Percentiles rank a stretch among this genome's conserved stretches.
Conservation (phyloP, 1,140 invertebrate genomes). For the Neodiprion lecontei region DNA sequence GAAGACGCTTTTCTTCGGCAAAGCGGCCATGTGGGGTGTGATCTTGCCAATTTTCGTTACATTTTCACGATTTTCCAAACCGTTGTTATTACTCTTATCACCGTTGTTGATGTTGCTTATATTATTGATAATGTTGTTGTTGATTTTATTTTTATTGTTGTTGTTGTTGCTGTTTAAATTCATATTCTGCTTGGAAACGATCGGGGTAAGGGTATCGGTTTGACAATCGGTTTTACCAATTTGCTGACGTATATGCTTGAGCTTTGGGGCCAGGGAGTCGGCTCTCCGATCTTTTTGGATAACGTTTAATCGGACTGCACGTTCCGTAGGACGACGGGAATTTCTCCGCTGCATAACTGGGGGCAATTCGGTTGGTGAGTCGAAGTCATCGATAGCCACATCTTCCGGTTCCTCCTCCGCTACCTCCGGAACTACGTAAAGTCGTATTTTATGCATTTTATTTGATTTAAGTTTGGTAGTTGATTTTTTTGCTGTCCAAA, state of each 20-base stretch:
- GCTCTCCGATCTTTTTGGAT: conserved; percentile 31
- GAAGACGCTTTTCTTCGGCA: conserved; percentile 19
- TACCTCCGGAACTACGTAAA: conserved; percentile 47
- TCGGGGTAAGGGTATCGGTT: background rate
- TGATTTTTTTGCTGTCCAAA: background rate
- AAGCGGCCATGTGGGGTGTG: conserved; percentile 24
- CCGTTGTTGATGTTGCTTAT: background rate
- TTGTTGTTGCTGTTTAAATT: conserved; percentile 14
- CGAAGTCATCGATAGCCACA: conserved; percentile 34
- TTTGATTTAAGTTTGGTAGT: background rate
- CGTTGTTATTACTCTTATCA: conserved; percentile 2
- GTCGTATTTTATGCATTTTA: conserved; percentile 44
- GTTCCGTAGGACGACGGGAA: conserved; percentile 32
- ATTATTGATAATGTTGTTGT: background rate
- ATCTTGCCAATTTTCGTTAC: background rate
- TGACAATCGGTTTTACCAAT: background rate
- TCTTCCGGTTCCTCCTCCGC: conserved; percentile 30
- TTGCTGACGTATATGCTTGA: conserved; percentile 33
- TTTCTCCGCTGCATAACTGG: conserved; percentile 39
- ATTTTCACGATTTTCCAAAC: conserved; percentile 14
- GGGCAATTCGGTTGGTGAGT: conserved; percentile 9
- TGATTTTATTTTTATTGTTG: conserved; percentile 16
- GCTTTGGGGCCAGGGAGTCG: conserved; percentile 31
- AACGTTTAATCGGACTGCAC: conserved; percentile 27
- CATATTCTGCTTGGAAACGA: conserved; percentile 14